Base-by-base conservation (phyloP, 1,140 invertebrate species). In the Drosophila pachea region DNA sequence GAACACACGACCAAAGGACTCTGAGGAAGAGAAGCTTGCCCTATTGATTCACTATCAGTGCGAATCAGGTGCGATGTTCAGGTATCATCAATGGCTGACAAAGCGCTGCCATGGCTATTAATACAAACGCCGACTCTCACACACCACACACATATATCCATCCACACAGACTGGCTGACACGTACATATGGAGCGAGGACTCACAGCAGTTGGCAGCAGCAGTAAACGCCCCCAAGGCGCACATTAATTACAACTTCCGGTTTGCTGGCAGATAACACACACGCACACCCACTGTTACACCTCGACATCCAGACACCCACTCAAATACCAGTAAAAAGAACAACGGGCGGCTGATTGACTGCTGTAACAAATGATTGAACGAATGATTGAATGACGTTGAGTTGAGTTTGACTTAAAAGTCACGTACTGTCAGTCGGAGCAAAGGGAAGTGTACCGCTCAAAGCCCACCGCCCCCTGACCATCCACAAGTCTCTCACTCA, bases 241-340 rank as follows among this genome's bases (percentile, higher is more conserved):
- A 64, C 81, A 84, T 84, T 84, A 84, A 84, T 84, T 84, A 86
- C 81, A 74, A 86, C 81, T 81, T 86, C 81, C 73, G 81, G 76
- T 74, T 63, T 50, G 47, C 52, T 67, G 66, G 43, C 36, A 35
- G 66, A 72, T 62, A 55, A 42, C 49, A 52, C 55, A 50, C 45
- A 47, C 22, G 36, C 65, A 67, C 22, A 32, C 59, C 22, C 22
- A 1, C 22, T 3, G 1, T 22, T 22, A 22, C 22, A 22, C 22
- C 22, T 22, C 22, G 22, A 22, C 22, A 22, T 22, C 22, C 22
- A 22, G 22, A 22, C 22, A 22, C 22, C 22, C 22, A 22, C 22
- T 22, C 22, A 3, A 0, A 47, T 38, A 61, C 36, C 32, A 36
- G 35, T 22, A 64, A 56, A 55, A 49, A 54, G 49, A 50, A 65